phyloP scores from a whole-genome alignment of 2,888 invertebrate genomes.

The Plagodis pulveraria region DNA sequence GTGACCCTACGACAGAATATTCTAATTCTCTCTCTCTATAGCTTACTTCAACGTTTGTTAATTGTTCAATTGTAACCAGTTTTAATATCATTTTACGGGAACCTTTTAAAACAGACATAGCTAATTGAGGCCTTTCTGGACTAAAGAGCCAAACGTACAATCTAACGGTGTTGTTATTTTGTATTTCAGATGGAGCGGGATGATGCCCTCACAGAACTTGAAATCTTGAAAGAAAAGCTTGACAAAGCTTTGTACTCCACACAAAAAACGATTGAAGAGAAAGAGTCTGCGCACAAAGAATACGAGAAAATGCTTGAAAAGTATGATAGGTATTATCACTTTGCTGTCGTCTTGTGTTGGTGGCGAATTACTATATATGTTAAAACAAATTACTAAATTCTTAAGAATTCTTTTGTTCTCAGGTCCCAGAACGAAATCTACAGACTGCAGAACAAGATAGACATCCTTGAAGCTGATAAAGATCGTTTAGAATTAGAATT shows the following conservation, averaged over 20 bases:
- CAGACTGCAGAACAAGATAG: constrained; percentile 94
- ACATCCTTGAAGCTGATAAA: constrained; percentile 94
- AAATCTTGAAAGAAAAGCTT: constrained; percentile 94
- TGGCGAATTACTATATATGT: constrained; percentile 51
- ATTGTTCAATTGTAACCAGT: too few species aligned
- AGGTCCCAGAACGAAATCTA: constrained; percentile 96
- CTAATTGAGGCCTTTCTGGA: too few species aligned
- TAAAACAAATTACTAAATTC: constrained; percentile 17
- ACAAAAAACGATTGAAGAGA: constrained; percentile 94
- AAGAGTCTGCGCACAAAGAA: constrained; percentile 95
- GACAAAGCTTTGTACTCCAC: constrained; percentile 94
- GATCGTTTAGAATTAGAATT: constrained; percentile 93
- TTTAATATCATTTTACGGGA: too few species aligned
- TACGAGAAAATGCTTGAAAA: constrained; percentile 96
- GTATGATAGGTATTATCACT: constrained; percentile 90
- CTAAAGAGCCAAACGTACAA: too few species aligned
- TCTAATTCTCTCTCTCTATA: too few species aligned
- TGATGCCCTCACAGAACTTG: constrained; percentile 93
- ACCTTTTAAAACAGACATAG: too few species aligned
- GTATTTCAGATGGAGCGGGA: constrained; percentile 91
- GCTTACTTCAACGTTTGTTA: too few species aligned
- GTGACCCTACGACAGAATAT: too few species aligned
- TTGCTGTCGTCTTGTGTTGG: constrained; percentile 76
- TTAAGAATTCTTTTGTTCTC: constrained; percentile 48
- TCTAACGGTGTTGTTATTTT: too few species aligned